phyloP scores from a whole-genome alignment of 2,113 vertebrate species.

The Corythoichthys intestinalis region DNA sequence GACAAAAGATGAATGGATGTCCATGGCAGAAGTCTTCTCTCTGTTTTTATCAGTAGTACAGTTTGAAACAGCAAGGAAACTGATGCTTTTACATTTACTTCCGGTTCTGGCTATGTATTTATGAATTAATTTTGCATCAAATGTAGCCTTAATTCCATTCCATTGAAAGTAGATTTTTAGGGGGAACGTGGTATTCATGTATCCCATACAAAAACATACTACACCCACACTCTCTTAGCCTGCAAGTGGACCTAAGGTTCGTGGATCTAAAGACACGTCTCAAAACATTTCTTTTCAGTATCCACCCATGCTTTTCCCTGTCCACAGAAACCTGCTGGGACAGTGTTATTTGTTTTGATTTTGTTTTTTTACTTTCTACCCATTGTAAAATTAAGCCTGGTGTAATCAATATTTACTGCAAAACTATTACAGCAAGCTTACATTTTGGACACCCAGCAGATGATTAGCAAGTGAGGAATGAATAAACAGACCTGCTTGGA shows the following conservation, averaged over 20 bases:
- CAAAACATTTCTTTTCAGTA: slow-evolving; percentile 2
- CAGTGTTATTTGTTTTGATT: too few relatives aligned
- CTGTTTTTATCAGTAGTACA: too few relatives aligned
- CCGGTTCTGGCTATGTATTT: too few relatives aligned
- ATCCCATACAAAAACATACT: not conserved
- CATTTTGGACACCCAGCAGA: not conserved
- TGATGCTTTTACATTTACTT: too few relatives aligned
- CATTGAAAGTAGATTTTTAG: not conserved
- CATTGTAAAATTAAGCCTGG: not conserved
- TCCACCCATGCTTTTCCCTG: not conserved
- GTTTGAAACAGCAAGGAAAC: too few relatives aligned
- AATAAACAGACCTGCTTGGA: not conserved
- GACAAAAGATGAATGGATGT: too few relatives aligned
- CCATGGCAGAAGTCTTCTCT: too few relatives aligned
- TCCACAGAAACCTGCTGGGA: not conserved
- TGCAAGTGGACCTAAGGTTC: not conserved
- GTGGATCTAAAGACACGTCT: not conserved
- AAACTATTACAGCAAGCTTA: not conserved
- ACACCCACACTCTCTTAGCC: not conserved
- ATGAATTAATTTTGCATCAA: too few relatives aligned
- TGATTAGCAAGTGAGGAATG: not conserved
- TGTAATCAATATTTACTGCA: not conserved
- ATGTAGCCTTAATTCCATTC: not conserved
- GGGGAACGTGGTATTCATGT: not conserved
- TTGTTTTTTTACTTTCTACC: too few relatives aligned